These are phyloP conservation scores for Scytalopus superciliaris DNA, from an alignment of 2,113 vertebrate species.

Conservation along the genomic window DNA sequence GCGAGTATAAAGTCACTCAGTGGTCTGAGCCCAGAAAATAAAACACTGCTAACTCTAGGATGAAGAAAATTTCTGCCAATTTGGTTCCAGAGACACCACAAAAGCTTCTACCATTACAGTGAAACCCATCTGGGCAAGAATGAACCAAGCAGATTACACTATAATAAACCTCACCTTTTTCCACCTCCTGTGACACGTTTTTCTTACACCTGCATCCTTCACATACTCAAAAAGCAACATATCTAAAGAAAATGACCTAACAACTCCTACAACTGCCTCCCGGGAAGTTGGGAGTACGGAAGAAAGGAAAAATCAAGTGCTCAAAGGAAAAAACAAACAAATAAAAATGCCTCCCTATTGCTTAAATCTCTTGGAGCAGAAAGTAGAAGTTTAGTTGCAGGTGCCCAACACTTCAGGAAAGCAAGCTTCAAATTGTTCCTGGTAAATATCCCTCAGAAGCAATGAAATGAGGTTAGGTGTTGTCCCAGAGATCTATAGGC, in stretches of 20 bases:
- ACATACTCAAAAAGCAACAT: background rate
- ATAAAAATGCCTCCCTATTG: background rate
- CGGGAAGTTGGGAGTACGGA: background rate
- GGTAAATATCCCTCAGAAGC: background rate
- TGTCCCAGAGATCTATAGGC: background rate
- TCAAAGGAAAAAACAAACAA: background rate
- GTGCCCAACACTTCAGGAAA: background rate
- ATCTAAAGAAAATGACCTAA: background rate
- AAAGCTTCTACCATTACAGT: background rate
- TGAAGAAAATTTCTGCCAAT: background rate
- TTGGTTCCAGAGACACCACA: background rate
- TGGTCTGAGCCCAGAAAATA: background rate
- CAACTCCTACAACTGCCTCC: background rate
- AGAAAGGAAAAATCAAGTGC: background rate
- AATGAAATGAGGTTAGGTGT: background rate
- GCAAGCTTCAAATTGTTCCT: background rate
- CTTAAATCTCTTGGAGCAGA: background rate
- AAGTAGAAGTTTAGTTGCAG: background rate
- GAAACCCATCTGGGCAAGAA: background rate
- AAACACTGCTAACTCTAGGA: background rate
- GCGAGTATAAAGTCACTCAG: background rate
- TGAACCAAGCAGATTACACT: background rate
- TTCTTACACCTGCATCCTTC: background rate
- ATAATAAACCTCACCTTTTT: background rate
- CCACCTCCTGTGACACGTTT: background rate